These are phyloP conservation scores for Homarus gammarus DNA, from an alignment of 2,888 invertebrate genomes.

Conservation along the genomic window DNA sequence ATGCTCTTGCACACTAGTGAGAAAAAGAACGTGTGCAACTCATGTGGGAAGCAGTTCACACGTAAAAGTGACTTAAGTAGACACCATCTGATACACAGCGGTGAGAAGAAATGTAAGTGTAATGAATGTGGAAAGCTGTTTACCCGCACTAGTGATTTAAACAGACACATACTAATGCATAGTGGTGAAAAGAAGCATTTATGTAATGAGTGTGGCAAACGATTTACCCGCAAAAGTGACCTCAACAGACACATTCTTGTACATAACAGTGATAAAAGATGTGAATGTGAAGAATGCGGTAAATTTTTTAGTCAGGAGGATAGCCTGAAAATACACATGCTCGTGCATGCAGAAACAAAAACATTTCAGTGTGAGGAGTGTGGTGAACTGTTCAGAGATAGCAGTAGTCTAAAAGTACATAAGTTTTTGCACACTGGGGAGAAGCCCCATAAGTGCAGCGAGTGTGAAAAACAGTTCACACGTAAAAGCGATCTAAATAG, in stretches of 20 bases:
- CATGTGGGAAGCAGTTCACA: slow-evolving; percentile 42
- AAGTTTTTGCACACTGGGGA: slow-evolving; percentile 49
- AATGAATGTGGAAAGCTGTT: slow-evolving; percentile 42
- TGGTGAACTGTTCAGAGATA: slow-evolving; percentile 29
- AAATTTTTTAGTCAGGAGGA: slow-evolving; percentile 42
- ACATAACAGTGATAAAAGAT: slow-evolving; percentile 24
- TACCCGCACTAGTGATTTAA: slow-evolving; percentile 52
- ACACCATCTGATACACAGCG: slow-evolving; percentile 43
- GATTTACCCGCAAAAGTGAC: slow-evolving; percentile 51
- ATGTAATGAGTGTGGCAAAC: slow-evolving; percentile 43
- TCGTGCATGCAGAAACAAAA: background rate
- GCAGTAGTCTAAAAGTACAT: slow-evolving; percentile 23
- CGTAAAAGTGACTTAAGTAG: slow-evolving; percentile 55
- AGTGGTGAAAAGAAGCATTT: slow-evolving; percentile 46
- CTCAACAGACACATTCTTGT: slow-evolving; percentile 46
- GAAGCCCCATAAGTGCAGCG: slow-evolving; percentile 47
- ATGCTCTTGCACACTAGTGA: background rate
- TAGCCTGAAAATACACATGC: slow-evolving; percentile 41
- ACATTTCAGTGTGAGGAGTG: slow-evolving; percentile 53
- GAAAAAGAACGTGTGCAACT: slow-evolving; percentile 40
- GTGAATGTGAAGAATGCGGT: slow-evolving; percentile 44
- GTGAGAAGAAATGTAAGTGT: slow-evolving; percentile 45
- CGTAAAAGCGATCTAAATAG: slow-evolving; percentile 45
- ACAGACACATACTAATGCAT: slow-evolving; percentile 44
- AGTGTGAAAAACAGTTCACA: slow-evolving; percentile 48